Percentiles rank a stretch among this genome's conserved stretches.
phyloP scores from a whole-genome alignment of 2,797 vertebrate genomes.

The Urosaurus nigricauda region DNA sequence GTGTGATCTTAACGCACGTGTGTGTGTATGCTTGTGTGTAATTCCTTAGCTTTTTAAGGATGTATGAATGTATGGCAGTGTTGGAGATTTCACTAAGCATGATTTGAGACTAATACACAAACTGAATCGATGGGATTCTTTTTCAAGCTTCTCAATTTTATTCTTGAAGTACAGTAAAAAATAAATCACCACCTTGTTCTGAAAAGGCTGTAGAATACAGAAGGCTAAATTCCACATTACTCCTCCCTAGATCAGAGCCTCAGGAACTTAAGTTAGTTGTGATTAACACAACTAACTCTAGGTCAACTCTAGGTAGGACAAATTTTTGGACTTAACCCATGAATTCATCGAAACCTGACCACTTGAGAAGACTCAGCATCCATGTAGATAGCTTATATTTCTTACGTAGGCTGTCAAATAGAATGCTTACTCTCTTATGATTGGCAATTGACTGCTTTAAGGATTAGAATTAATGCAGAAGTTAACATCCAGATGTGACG shows the following conservation, averaged over 20 bases:
- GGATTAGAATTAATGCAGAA: not conserved
- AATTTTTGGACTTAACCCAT: too few relatives aligned
- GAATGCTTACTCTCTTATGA: not conserved
- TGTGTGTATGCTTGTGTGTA: too few relatives aligned
- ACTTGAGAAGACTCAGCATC: not conserved
- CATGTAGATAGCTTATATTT: not conserved
- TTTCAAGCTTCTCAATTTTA: not conserved
- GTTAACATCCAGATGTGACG: not conserved
- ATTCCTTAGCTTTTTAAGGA: not conserved
- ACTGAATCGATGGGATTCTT: not conserved
- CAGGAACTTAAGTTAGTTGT: too few relatives aligned
- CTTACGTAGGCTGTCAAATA: not conserved
- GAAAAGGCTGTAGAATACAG: not conserved
- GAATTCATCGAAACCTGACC: not conserved
- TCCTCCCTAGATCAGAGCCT: too few relatives aligned
- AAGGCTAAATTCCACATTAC: too few relatives aligned
- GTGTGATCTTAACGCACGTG: not conserved
- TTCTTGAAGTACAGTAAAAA: constrained; percentile 16
- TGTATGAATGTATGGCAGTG: not conserved
- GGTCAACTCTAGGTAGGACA: too few relatives aligned
- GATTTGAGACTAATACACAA: not conserved
- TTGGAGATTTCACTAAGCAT: not conserved
- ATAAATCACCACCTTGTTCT: constrained; percentile 8
- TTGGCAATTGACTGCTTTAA: not conserved
- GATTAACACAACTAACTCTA: too few relatives aligned